Conservation (phyloP, 2,888 invertebrate species). For the Patella depressa region DNA sequence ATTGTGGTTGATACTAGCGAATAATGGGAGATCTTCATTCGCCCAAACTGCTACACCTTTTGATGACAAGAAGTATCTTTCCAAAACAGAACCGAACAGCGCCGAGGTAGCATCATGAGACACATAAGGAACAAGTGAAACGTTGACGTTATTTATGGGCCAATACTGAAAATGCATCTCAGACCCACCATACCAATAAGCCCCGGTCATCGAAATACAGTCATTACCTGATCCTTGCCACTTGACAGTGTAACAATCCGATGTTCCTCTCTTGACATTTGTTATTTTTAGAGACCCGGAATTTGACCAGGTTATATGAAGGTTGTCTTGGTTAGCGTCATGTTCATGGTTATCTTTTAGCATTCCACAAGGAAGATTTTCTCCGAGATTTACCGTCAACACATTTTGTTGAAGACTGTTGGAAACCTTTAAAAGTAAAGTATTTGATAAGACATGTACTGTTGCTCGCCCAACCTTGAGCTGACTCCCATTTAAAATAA, state of each 20-base stretch:
- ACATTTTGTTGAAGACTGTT: no score
- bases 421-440: no score
- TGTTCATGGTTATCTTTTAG: no score
- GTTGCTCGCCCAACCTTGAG: no score
- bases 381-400: no score
- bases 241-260: neutral
- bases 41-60: constrained; percentile 79
- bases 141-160: constrained; percentile 79
- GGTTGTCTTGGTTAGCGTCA: no score
- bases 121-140: constrained; percentile 46
- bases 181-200: constrained; percentile 87
- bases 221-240: constrained; percentile 22
- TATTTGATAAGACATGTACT: no score
- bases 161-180: constrained; percentile 84
- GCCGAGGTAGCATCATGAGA: constrained; percentile 47
- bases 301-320: no score
- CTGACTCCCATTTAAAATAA: no score
- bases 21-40: constrained; percentile 79
- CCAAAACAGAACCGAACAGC: constrained; percentile 67
- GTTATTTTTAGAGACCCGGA: no score
- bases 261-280: no score
- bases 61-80: constrained; percentile 77
- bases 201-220: constrained; percentile 39
- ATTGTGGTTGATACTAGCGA: constrained; percentile 82
- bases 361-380: no score